Conservation (phyloP, 2,888 invertebrate species). For the Noctua janthina region DNA sequence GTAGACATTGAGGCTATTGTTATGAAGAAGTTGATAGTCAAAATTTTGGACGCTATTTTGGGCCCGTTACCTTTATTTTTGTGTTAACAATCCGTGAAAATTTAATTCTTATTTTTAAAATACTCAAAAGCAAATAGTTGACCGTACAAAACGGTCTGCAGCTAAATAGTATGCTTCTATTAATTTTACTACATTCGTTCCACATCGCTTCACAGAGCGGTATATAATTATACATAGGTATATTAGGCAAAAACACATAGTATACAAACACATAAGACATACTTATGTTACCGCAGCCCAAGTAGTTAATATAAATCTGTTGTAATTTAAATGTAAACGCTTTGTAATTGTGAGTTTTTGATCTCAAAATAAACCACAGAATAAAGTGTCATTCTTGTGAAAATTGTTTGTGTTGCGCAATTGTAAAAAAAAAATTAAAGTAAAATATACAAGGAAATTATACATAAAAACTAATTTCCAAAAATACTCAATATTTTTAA, state of each 20-base stretch:
- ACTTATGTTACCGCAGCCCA: conserved; percentile 40
- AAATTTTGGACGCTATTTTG: background rate
- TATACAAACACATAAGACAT: conserved; percentile 44
- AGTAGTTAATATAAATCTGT: conserved; percentile 39
- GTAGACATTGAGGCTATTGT: background rate
- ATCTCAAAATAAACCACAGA: conserved; percentile 77
- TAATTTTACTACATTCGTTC: background rate
- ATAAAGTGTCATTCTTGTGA: conserved; percentile 54
- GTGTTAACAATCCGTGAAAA: background rate
- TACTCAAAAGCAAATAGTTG: conserved; percentile 16
- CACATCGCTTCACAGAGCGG: conserved; percentile 44
- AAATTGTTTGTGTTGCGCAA: conserved; percentile 52
- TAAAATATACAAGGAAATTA: background rate
- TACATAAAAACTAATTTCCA: background rate
- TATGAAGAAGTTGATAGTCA: conserved; percentile 10
- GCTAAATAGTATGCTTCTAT: conserved; percentile 1
- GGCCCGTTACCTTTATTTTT: background rate
- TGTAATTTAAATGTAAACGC: conserved; percentile 63
- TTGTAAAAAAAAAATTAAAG: conserved; percentile 6
- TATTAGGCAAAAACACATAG: conserved; percentile 26
- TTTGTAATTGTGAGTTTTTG: conserved; percentile 80
- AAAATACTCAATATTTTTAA: conserved; percentile 51
- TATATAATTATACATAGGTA: conserved; percentile 4
- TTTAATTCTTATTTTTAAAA: conserved; percentile 19
- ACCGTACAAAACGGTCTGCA: background rate